Conservation (phyloP, 1,140 invertebrate species). For the Drosophila pandora region DNA sequence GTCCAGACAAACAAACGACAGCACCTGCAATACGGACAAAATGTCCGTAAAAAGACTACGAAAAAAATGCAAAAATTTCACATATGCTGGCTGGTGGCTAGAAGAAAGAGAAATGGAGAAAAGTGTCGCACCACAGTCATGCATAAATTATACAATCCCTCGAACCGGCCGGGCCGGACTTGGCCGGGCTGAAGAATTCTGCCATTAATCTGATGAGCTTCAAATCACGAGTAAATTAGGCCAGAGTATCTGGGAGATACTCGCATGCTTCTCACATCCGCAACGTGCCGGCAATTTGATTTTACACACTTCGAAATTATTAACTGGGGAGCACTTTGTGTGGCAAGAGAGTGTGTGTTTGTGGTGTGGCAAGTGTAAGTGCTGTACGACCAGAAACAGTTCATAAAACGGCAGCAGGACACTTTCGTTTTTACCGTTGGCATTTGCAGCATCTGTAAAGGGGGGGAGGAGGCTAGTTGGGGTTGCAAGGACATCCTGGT, state of each 20-base stretch:
- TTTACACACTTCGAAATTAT: slow-evolving; percentile 77
- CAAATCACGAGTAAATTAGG: slow-evolving; percentile 58
- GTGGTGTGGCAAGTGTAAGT: slow-evolving; percentile 51
- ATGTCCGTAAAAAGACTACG: slow-evolving; percentile 45
- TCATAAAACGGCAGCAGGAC: slow-evolving; percentile 76
- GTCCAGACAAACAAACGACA: slow-evolving; percentile 70
- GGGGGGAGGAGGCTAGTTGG: not conserved
- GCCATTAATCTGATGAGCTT: slow-evolving; percentile 57
- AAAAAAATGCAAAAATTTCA: slow-evolving; percentile 64
- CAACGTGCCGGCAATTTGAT: slow-evolving; percentile 66
- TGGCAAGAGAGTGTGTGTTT: slow-evolving; percentile 67
- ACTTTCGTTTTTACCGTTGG: slow-evolving; percentile 77
- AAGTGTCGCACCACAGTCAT: slow-evolving; percentile 45
- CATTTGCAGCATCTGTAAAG: slow-evolving; percentile 66
- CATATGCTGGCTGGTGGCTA: slow-evolving; percentile 59
- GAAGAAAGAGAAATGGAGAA: slow-evolving; percentile 3
- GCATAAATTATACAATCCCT: slow-evolving; percentile 58
- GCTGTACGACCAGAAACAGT: slow-evolving; percentile 55
- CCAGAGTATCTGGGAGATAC: slow-evolving; percentile 33
- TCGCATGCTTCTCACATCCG: slow-evolving; percentile 19
- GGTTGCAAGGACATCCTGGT: slow-evolving; percentile 5
- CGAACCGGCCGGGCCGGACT: not conserved
- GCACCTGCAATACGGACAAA: slow-evolving; percentile 81
- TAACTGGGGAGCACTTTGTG: slow-evolving; percentile 83
- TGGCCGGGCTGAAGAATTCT: slow-evolving; percentile 20